These are phyloP conservation scores for Drosophila mauritiana DNA, from an alignment of 1,140 invertebrate genomes.

Conservation along the genomic window DNA sequence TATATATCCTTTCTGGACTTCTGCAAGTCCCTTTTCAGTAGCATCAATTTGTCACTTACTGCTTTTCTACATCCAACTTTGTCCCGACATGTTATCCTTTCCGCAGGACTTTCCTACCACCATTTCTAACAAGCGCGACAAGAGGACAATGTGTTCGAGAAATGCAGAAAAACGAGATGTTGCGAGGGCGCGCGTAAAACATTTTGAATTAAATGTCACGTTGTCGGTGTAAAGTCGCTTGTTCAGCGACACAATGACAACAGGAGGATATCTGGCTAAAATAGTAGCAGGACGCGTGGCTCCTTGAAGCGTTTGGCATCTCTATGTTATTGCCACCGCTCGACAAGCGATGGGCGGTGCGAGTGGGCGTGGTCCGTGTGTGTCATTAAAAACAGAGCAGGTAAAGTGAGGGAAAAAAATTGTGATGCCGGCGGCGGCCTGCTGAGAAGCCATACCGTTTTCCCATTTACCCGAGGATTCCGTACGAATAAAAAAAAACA, in stretches of 20 bases:
- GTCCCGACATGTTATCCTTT: conserved; percentile 15
- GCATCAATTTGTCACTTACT: conserved; percentile 11
- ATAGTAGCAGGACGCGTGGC: conserved; percentile 45
- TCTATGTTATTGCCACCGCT: conserved; percentile 38
- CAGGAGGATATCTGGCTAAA: conserved; percentile 36
- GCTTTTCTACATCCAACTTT: conserved; percentile 8
- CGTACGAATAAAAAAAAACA: neutral
- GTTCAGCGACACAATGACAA: conserved; percentile 58
- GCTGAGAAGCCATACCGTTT: conserved; percentile 33
- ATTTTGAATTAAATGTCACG: conserved; percentile 76
- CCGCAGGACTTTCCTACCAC: neutral
- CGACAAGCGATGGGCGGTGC: conserved; percentile 25
- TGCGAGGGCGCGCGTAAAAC: conserved; percentile 33
- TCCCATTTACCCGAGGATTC: neutral
- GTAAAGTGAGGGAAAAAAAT: conserved; percentile 2
- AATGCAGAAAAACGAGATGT: neutral
- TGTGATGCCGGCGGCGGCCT: conserved; percentile 41
- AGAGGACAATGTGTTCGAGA: conserved; percentile 6
- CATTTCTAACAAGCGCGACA: conserved; percentile 15
- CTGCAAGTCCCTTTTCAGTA: neutral
- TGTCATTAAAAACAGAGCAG: conserved; percentile 61
- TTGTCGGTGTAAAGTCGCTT: conserved; percentile 68
- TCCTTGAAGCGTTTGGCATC: conserved; percentile 4
- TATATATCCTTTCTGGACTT: too few species aligned
- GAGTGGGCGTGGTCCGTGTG: conserved; percentile 50